A percentile compares a stretch with the other conserved stretches of the same genome.
Evolutionary conservation across 2,113 vertebrate species (phyloP).

Genomic region (Asarcornis scutulata): DNA sequence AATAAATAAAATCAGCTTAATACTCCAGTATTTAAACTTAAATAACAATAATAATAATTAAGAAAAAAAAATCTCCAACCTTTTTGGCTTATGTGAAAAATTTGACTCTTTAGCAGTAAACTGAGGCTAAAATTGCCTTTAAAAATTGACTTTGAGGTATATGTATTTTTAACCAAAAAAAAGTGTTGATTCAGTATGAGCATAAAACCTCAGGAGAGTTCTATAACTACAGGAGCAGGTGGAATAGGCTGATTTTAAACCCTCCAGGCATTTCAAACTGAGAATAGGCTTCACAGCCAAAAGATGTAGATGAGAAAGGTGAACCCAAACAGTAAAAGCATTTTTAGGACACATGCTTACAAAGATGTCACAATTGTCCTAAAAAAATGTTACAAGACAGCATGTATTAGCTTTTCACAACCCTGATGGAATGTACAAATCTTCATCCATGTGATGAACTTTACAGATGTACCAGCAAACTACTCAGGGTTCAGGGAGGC

Average conservation of each 20-base stretch:
- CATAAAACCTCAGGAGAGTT: not conserved
- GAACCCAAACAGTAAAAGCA: not conserved
- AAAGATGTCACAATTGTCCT: not conserved
- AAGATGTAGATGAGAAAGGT: not conserved
- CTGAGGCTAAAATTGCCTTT: not conserved
- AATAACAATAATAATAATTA: not conserved
- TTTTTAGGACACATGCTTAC: not conserved
- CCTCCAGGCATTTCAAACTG: not conserved
- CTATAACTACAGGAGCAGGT: not conserved
- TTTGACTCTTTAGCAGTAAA: not conserved
- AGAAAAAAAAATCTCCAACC: not conserved
- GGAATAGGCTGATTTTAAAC: not conserved
- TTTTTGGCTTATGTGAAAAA: not conserved
- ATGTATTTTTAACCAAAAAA: not conserved
- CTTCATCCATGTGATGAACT: not conserved
- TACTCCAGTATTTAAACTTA: not conserved
- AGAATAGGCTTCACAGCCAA: rapidly evolving
- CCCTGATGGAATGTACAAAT: not conserved
- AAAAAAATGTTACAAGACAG: not conserved
- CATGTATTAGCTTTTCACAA: not conserved
- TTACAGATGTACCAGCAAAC: not conserved
- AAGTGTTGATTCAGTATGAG: not conserved
- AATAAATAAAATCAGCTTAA: not conserved
- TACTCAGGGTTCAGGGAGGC: not conserved
- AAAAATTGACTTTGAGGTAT: not conserved